These are phyloP conservation scores for Eleutherodactylus coqui DNA, from an alignment of 2,797 vertebrate species.

Conservation along the genomic window DNA sequence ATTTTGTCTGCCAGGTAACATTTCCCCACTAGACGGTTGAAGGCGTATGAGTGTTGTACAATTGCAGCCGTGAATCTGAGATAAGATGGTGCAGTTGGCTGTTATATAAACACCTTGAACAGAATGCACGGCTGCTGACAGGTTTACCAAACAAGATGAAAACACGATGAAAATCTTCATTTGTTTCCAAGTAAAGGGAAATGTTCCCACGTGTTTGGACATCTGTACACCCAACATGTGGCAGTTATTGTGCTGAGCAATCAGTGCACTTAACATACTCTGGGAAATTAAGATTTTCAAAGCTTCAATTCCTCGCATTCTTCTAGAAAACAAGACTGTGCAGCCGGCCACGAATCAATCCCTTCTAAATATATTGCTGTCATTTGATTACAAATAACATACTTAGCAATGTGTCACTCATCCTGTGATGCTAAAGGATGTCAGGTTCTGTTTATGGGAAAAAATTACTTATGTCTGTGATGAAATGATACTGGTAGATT, in stretches of 20 bases:
- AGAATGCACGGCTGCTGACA: conserved; percentile 79
- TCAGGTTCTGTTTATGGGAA: conserved; percentile 32
- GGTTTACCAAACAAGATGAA: conserved; percentile 80
- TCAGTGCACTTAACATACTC: conserved; percentile 77
- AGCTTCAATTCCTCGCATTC: conserved; percentile 44
- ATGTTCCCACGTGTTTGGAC: conserved; percentile 81
- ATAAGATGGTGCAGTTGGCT: conserved; percentile 73
- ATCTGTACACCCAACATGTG: conserved; percentile 82
- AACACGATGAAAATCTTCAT: conserved; percentile 73
- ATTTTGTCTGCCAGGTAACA: conserved; percentile 36
- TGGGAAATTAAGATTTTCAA: conserved; percentile 72
- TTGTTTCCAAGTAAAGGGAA: conserved; percentile 74
- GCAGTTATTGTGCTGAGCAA: conserved; percentile 80
- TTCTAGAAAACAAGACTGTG: conserved; percentile 43
- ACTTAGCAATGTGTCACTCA: conserved; percentile 53
- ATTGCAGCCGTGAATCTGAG: conserved; percentile 69
- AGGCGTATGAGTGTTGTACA: background rate
- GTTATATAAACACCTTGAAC: conserved; percentile 80
- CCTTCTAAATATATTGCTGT: conserved; percentile 52
- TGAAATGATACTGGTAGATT: no score
- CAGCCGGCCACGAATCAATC: conserved; percentile 49
- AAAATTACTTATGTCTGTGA: conserved; percentile 41
- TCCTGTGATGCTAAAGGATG: conserved; percentile 41
- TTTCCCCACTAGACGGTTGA: background rate
- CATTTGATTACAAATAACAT: conserved; percentile 55